phyloP scores from a whole-genome alignment of 2,113 vertebrate species.

The Corvus cornix region DNA sequence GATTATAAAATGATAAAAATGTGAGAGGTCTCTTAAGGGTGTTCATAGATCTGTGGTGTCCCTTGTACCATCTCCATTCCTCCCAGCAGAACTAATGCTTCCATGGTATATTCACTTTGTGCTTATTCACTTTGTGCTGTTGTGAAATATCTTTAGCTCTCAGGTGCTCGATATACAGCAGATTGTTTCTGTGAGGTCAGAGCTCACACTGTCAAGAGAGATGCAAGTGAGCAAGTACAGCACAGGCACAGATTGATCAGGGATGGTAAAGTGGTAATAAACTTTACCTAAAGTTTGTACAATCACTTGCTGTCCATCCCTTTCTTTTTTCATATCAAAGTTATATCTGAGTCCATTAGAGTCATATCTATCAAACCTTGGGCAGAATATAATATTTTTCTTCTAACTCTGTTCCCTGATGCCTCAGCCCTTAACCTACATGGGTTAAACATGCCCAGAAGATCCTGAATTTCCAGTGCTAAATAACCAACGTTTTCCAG shows the following conservation, averaged over 20 bases:
- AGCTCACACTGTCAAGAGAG: neutral
- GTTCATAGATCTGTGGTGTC: neutral
- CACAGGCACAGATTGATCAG: neutral
- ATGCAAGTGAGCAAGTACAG: neutral
- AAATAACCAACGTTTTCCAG: neutral
- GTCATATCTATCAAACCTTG: neutral
- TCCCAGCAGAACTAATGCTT: neutral
- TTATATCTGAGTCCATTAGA: neutral
- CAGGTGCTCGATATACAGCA: neutral
- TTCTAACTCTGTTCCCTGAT: neutral
- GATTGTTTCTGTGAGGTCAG: neutral
- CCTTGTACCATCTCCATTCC: neutral
- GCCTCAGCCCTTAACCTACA: neutral
- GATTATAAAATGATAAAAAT: neutral
- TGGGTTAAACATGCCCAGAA: neutral
- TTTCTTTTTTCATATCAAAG: neutral
- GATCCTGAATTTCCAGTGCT: neutral
- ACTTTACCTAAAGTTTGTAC: neutral
- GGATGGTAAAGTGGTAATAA: neutral
- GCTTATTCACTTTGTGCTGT: neutral
- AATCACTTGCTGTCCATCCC: neutral
- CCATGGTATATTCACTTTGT: neutral
- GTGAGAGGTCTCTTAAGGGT: neutral
- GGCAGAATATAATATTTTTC: neutral
- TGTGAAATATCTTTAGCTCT: neutral